Evolutionary conservation across 2,888 invertebrate genomes (phyloP).

Genomic region (Cecidostiba fungosa): DNA sequence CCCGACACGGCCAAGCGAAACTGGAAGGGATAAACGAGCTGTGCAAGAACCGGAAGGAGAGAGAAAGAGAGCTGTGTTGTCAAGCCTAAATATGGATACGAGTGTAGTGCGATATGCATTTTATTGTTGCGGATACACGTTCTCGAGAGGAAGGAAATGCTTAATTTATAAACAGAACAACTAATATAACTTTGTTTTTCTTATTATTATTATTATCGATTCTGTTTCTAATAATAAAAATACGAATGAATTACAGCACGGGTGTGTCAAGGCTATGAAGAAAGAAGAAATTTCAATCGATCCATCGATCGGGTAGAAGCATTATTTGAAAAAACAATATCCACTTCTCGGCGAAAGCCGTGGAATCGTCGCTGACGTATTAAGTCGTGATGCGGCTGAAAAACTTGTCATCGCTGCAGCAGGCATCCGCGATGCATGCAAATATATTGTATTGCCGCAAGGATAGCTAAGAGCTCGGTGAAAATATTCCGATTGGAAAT

Average conservation of each 20-base stretch:
- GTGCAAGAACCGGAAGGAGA: background rate
- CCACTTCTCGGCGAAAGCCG: background rate
- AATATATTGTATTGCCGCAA: background rate
- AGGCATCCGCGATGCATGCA: background rate
- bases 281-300: too few relatives aligned
- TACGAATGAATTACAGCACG: too few relatives aligned
- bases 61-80: background rate
- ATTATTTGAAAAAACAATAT: background rate
- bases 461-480: slow-evolving; percentile 26
- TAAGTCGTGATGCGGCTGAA: background rate
- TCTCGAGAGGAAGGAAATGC: background rate
- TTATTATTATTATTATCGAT: too few relatives aligned
- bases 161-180: too few relatives aligned
- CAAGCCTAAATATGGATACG: slow-evolving; percentile 6
- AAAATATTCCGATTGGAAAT: slow-evolving; percentile 66
- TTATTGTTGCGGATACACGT: background rate
- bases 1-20: slow-evolving; percentile 60
- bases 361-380: background rate
- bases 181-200: too few relatives aligned
- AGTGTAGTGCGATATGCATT: background rate
- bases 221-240: too few relatives aligned
- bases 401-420: background rate
- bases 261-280: too few relatives aligned
- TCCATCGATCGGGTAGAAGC: background rate
- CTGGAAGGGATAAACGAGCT: background rate